Evolutionary conservation across 2,888 invertebrate species (phyloP).

Genomic region (Eudasyphora cyanicolor): DNA sequence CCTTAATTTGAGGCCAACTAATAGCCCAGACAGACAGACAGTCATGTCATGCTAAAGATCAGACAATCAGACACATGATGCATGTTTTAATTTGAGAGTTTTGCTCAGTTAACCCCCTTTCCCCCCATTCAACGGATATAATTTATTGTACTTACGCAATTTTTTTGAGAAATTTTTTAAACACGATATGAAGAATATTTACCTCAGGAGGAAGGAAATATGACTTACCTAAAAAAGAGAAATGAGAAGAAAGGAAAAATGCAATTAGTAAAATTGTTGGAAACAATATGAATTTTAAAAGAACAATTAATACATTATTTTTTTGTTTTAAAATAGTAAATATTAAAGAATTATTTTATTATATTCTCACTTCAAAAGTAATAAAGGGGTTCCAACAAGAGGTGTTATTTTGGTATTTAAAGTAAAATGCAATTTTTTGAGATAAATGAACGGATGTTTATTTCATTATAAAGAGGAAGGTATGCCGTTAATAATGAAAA

Average conservation of each 20-base stretch:
- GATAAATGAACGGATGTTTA: no score
- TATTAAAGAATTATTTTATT: no score
- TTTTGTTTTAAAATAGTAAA: no score
- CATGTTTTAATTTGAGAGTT: background rate
- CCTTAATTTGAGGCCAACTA: conserved; percentile 8
- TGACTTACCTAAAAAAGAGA: conserved; percentile 18
- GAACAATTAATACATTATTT: no score
- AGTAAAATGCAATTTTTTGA: no score
- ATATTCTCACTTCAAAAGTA: no score
- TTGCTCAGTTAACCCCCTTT: no score
- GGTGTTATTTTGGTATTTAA: no score
- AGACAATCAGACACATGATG: background rate
- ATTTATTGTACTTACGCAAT: background rate
- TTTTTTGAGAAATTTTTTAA: background rate
- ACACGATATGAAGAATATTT: background rate
- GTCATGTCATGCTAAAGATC: background rate
- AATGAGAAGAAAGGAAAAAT: background rate
- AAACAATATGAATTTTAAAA: no score
- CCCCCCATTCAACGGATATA: background rate
- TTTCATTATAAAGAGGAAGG: no score
- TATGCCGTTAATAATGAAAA: no score
- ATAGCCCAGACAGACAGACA: background rate
- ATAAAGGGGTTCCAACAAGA: no score
- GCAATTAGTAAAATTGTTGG: conserved; percentile 1
- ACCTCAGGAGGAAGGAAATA: background rate